Conservation (phyloP, 2,113 vertebrate genomes). For the Dicaeum eximium region DNA sequence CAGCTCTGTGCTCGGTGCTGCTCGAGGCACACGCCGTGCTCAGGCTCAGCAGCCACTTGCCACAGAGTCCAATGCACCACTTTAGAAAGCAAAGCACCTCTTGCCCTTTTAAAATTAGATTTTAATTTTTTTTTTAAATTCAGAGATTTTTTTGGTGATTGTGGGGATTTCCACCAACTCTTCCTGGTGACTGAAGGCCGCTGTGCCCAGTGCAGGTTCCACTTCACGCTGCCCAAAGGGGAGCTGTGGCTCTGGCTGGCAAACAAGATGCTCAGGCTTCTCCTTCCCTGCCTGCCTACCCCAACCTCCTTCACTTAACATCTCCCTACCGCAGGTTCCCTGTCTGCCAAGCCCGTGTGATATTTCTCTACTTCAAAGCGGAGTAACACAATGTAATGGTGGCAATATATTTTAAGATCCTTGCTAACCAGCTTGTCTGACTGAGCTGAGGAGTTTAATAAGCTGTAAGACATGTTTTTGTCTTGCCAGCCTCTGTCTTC, state of each 20-base stretch:
- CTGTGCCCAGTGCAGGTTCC: fast-evolving
- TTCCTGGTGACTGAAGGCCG: neutral
- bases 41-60: neutral
- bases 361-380: neutral
- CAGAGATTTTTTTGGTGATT: neutral
- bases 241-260: neutral
- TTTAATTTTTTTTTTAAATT: neutral
- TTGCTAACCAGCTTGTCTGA: neutral
- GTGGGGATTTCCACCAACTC: neutral
- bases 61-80: neutral
- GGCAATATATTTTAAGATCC: neutral
- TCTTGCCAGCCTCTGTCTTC: neutral
- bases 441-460: neutral
- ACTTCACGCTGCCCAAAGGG: neutral
- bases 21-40: neutral
- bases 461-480: neutral
- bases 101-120: neutral
- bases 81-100: neutral
- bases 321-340: neutral
- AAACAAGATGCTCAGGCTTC: neutral
- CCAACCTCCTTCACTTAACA: neutral
- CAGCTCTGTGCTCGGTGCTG: neutral
- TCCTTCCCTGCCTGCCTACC: neutral
- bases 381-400: neutral
- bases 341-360: neutral